phyloP scores from a whole-genome alignment of 2,797 vertebrate genomes.

The Eulemur albifrons region DNA sequence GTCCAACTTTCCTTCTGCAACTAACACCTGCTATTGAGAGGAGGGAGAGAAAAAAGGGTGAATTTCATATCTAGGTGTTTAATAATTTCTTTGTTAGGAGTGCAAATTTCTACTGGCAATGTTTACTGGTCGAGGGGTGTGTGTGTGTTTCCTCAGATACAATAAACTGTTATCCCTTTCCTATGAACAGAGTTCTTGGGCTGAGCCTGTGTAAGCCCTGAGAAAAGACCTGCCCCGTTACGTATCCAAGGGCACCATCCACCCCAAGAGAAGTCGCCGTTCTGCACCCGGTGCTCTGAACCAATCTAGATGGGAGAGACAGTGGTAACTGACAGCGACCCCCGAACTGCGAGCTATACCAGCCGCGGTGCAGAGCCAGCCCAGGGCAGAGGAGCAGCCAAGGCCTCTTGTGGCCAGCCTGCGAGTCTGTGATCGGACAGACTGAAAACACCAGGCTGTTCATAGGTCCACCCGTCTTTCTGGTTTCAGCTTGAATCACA shows the following conservation, averaged over 20 bases:
- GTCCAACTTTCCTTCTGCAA: neutral
- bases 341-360: neutral
- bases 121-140: neutral
- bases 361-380: neutral
- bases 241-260: neutral
- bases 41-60: neutral
- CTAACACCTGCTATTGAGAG: neutral
- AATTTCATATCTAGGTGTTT: neutral
- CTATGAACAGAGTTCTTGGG: neutral
- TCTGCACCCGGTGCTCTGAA: neutral
- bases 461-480: neutral
- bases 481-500: neutral
- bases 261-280: neutral
- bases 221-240: neutral
- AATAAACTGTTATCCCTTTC: neutral
- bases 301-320: neutral
- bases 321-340: neutral
- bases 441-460: neutral
- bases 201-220: neutral
- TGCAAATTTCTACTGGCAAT: neutral
- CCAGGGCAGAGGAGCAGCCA: fast-evolving
- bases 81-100: neutral
- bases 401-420: neutral
- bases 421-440: no score
- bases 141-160: neutral